These are phyloP conservation scores for Achatina immaculata DNA, from an alignment of 1,140 invertebrate genomes.

Conservation along the genomic window DNA sequence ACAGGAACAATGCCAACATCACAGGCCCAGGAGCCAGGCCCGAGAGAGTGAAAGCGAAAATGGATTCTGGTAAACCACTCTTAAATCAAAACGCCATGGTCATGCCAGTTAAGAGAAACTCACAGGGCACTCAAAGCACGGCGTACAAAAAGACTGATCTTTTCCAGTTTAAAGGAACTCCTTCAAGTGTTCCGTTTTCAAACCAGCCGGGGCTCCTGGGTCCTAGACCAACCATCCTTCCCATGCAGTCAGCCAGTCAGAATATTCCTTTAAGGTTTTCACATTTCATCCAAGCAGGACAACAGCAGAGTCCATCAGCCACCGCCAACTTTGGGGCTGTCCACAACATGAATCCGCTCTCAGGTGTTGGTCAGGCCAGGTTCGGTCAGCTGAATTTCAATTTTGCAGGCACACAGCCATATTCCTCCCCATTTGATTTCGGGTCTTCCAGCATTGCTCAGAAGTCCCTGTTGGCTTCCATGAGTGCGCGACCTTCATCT, in stretches of 20 bases:
- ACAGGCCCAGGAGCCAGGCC: not conserved
- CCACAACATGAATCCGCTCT: not conserved
- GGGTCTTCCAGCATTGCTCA: not conserved
- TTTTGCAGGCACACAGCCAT: not conserved
- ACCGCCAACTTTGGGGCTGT: not conserved
- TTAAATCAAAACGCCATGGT: not conserved
- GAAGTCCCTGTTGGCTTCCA: not conserved
- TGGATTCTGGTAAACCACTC: not conserved
- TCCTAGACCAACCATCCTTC: not conserved
- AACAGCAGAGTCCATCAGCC: not conserved
- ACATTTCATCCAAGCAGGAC: not conserved
- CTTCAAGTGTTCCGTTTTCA: not conserved
- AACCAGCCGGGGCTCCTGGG: not conserved
- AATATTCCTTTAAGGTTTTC: not conserved
- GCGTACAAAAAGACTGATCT: not conserved
- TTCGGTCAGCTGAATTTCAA: not conserved
- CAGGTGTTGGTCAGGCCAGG: not conserved
- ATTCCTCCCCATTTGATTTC: not conserved
- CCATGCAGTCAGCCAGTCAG: not conserved
- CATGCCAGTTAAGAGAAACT: conserved; percentile 6
- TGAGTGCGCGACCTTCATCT: too few relatives aligned
- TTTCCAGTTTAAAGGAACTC: not conserved
- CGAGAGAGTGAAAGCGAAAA: not conserved
- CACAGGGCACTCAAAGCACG: not conserved
- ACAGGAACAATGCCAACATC: not conserved